Conservation (phyloP, 2,888 invertebrate species). For the Acrocyrtus sp. region DNA sequence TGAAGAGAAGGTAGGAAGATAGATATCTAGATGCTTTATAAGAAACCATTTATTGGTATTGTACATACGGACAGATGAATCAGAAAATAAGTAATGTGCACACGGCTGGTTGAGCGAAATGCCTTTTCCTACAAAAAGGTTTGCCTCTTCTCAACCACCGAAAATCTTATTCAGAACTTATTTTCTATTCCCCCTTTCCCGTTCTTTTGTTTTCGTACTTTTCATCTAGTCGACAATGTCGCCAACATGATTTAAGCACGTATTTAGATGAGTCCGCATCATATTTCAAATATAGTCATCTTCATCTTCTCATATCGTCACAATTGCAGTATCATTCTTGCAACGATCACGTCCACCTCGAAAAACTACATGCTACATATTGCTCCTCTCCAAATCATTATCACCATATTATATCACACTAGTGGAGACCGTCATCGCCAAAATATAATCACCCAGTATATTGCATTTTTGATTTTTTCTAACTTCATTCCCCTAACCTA, state of each 20-base stretch:
- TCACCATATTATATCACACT: too few species aligned
- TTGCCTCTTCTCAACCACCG: neutral
- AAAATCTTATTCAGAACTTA: neutral
- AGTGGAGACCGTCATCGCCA: too few species aligned
- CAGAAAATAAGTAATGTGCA: too few species aligned
- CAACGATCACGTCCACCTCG: too few species aligned
- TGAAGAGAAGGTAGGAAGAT: neutral
- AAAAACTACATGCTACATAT: too few species aligned
- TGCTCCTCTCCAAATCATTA: too few species aligned
- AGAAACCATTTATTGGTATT: neutral
- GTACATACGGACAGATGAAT: neutral
- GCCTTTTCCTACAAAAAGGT: neutral
- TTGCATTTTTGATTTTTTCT: neutral
- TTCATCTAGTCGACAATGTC: too few species aligned
- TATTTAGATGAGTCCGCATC: too few species aligned
- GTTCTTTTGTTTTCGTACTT: neutral
- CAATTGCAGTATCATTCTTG: too few species aligned
- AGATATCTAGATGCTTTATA: neutral
- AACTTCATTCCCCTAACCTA: constrained; percentile 3
- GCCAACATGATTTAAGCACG: too few species aligned
- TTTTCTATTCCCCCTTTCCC: neutral
- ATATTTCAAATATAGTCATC: too few species aligned
- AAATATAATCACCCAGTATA: neutral
- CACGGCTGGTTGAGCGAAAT: neutral
- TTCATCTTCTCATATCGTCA: too few species aligned